Base-by-base conservation (phyloP, 2,797 vertebrate genomes). In the Aphelocoma californica region DNA sequence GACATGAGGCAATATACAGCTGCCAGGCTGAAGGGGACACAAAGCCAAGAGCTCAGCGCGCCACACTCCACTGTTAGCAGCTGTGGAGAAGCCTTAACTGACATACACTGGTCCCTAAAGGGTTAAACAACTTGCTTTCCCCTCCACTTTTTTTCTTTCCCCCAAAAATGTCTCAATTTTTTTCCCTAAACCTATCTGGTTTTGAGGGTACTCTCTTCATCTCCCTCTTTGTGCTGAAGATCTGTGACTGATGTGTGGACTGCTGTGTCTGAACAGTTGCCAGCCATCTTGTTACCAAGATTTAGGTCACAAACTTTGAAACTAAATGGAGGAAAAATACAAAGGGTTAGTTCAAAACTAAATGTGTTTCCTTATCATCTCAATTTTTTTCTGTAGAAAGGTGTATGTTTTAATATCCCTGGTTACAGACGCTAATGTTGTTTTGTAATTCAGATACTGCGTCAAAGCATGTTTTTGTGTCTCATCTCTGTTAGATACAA, bases 261-360 rank as follows among this genome's bases (percentile, higher is more conserved):
- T 53, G 31, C 9, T 12, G 8, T 19, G 57, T 90, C 83, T 53
- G 69, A 85, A 93, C 53, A 88, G 74, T 80, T 93, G 81, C 51
- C 66, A 94, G 91, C 34, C 57, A 91, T 69, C 69, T 83, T 88
- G 34, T 83, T 87, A 97, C 81, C 36, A 73, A 91, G 78, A 92
- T 79, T 88, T 77, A 77, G 81, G 58, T 65, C 72, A 86, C 66
- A 94, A 86, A 94, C 58, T 50, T 84, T 53, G 92, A 89, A 82
- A 73, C 26, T 54, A 91, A 88, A 75, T 53, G 84, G 34, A 93
- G 44, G 79, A 94, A 95, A 96, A 19, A 44, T 66, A 61, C 13
- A 61, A 61, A 85, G 9, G 6, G 10, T 38, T 86, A 51, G 14
- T 23, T 81, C 10, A 64, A 81, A 75, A 47, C 2, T 5, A 7